Evolutionary conservation across 2,797 vertebrate species (phyloP), one percentile per base, ranked within the genome.

Genomic region (Scolopax rusticola): DNA sequence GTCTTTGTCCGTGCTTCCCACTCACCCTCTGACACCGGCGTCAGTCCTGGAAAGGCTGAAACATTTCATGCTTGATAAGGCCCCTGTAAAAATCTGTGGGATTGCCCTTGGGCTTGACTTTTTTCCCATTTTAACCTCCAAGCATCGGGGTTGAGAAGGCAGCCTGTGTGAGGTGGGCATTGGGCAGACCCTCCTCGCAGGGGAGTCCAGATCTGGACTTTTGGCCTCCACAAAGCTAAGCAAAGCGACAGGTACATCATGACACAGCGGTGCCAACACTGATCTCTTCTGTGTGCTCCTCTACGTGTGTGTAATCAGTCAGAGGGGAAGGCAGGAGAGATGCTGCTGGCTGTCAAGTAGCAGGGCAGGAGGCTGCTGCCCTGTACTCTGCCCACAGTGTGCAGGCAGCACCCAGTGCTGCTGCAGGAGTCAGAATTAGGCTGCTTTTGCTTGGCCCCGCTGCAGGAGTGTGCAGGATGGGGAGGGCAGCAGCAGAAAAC

Each of bases 351-450:
- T 1, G 4, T 25, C 1, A 1, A 13, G 45, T 28, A 41, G n/a
- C 51, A 40, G 18, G 32, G 5, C 4, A 3, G 38, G 63, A 59
- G 28, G 30, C 64, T 56, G 53, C 30, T 32, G 30, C 18, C 47
- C 47, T 48, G 47, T 21, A 21, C 21, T 23, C 45, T 28, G 24
- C 36, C 40, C 3, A 4, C 32, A 40, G 11, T 2, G 0, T 2
- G 9, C 30, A 25, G 36, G 24, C 41, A 54, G 70, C 23, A 23
- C 9, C 1, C 4, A 6, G 53, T 65, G 54, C 54, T 80, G 51
- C 90, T 7, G 0, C 3, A 1, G 43, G 30, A 36, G 28, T 19
- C 45, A 0, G 2, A 27, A 40, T 43, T 59, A 28, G 0, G 0
- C 7, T 28, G 27, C 17, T 54, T 75, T 16, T 3, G 3, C 18